Conservation (phyloP, 2,888 invertebrate genomes). For the Tricholauxania praeusta region DNA sequence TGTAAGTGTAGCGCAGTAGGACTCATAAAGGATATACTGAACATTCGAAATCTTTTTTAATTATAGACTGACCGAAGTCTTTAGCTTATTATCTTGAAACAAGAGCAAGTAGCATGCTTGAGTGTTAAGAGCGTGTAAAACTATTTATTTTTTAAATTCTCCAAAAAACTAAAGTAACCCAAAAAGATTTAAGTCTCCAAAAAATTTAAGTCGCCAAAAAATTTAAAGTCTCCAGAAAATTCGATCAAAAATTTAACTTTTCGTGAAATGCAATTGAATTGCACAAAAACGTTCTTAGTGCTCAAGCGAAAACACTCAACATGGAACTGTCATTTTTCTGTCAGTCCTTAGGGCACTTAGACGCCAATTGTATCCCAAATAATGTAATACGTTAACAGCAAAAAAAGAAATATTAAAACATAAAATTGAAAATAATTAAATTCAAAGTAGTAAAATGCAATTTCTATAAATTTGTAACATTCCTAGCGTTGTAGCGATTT, state of each 20-base stretch:
- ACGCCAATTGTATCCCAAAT: conserved; percentile 18
- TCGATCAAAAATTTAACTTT: too few relatives aligned
- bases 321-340: conserved; percentile 17
- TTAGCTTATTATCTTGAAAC: too few relatives aligned
- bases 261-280: too few relatives aligned
- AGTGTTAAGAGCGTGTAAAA: too few relatives aligned
- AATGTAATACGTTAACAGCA: conserved; percentile 18
- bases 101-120: too few relatives aligned
- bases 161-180: too few relatives aligned
- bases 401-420: conserved; percentile 15
- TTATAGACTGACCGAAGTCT: too few relatives aligned
- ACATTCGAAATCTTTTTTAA: not conserved
- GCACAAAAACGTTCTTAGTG: not conserved
- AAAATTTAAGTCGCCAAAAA: too few relatives aligned
- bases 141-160: too few relatives aligned
- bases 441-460: conserved; percentile 33
- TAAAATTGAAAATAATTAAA: conserved; percentile 5
- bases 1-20: conserved; percentile 32
- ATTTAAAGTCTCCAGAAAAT: too few relatives aligned
- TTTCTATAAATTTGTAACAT: conserved; percentile 44
- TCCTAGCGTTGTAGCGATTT: not conserved
- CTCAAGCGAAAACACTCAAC: not conserved
- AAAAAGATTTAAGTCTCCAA: too few relatives aligned
- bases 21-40: not conserved
- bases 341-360: conserved; percentile 28